Evolutionary conservation across 2,888 invertebrate genomes (phyloP).

Genomic region (Latrodectus hesperus): DNA sequence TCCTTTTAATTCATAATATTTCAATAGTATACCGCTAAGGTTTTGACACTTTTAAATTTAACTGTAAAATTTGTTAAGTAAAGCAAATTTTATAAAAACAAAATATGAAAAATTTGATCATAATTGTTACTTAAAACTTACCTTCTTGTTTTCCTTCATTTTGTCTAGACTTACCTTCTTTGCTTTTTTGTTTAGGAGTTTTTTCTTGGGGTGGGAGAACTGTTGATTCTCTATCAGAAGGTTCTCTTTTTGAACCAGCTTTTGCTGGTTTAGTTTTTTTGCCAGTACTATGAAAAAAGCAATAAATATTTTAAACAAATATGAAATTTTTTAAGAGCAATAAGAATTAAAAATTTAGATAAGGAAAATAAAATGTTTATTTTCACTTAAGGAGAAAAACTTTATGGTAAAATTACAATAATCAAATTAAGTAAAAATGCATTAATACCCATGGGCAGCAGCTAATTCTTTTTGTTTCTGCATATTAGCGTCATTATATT

Average conservation of each 20-base stretch:
- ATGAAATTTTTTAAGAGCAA: not conserved
- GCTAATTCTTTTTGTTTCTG: slow-evolving; percentile 90
- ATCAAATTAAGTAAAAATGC: not conserved
- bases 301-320: not conserved
- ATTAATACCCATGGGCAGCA: slow-evolving; percentile 80
- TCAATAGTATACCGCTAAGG: too few species aligned
- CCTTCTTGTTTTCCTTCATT: too few species aligned
- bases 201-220: slow-evolving; percentile 71
- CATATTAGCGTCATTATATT: slow-evolving; percentile 91
- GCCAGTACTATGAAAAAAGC: slow-evolving; percentile 68
- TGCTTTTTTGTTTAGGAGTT: slow-evolving; percentile 59
- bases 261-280: slow-evolving; percentile 70
- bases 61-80: too few species aligned
- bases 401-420: not conserved
- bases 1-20: too few species aligned
- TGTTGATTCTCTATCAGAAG: slow-evolving; percentile 62
- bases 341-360: not conserved
- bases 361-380: not conserved
- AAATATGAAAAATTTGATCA: too few species aligned
- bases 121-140: too few species aligned
- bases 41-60: too few species aligned
- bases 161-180: slow-evolving; percentile 39
- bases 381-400: not conserved
- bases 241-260: slow-evolving; percentile 49
- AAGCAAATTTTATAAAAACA: too few species aligned